Evolutionary conservation across 2,888 invertebrate genomes (phyloP).

Genomic region (Chaetoderma sp.): DNA sequence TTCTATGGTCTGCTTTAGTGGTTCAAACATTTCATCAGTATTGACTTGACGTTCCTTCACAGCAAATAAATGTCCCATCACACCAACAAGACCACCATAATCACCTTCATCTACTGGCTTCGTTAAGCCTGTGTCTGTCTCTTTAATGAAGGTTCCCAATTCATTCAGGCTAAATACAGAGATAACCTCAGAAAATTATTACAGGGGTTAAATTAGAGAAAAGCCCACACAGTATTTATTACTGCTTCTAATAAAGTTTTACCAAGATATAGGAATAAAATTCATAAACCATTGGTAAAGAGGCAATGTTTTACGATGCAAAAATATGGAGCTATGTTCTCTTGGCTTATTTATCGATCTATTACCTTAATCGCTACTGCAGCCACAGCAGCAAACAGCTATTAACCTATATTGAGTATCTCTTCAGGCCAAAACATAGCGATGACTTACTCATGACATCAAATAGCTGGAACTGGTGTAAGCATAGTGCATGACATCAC

Average conservation of each 20-base stretch:
- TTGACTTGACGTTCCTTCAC: slow-evolving; percentile 89
- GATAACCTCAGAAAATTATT: too few relatives aligned
- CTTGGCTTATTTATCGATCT: too few relatives aligned
- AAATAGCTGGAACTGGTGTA: too few relatives aligned
- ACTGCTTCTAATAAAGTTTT: not conserved
- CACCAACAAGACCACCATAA: slow-evolving; percentile 86
- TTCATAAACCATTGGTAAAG: not conserved
- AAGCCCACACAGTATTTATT: not conserved
- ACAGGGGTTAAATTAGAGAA: too few relatives aligned
- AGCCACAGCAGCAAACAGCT: too few relatives aligned
- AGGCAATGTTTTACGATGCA: too few relatives aligned
- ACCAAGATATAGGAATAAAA: not conserved
- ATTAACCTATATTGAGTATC: too few relatives aligned
- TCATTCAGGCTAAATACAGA: slow-evolving; percentile 84
- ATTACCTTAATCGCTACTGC: too few relatives aligned
- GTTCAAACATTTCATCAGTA: slow-evolving; percentile 96
- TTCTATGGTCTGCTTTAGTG: slow-evolving; percentile 92
- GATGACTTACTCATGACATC: too few relatives aligned
- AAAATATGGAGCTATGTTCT: too few relatives aligned
- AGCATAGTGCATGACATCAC: too few relatives aligned
- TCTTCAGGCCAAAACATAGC: too few relatives aligned
- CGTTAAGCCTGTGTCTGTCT: slow-evolving; percentile 88
- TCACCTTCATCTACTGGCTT: slow-evolving; percentile 88
- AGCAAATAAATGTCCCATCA: slow-evolving; percentile 93
- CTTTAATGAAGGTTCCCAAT: slow-evolving; percentile 87